These are phyloP conservation scores for Petrocephalus zakoni DNA, from an alignment of 2,113 vertebrate species.

Conservation along the genomic window DNA sequence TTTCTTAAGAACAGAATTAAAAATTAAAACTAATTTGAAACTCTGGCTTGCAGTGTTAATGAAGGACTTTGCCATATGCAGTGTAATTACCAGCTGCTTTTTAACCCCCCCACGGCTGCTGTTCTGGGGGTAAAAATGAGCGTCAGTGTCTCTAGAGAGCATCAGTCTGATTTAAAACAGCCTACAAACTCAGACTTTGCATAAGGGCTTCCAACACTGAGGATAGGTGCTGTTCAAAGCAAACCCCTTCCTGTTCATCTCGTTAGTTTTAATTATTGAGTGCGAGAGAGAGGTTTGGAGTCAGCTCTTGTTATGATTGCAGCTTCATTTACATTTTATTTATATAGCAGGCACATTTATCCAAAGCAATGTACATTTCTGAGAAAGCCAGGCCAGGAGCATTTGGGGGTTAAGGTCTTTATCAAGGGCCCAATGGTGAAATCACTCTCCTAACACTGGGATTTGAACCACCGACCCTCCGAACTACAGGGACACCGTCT, in stretches of 20 bases:
- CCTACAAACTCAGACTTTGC: constrained; percentile 30
- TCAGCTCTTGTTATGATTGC: background rate
- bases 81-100: constrained; percentile 45
- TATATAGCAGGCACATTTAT: background rate
- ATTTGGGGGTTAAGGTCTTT: background rate
- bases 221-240: constrained; percentile 35
- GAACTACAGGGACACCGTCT: background rate
- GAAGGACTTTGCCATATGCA: constrained; percentile 37
- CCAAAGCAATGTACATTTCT: background rate
- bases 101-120: constrained; percentile 32
- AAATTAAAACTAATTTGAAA: constrained; percentile 39
- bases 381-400: background rate
- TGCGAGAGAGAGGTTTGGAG: background rate
- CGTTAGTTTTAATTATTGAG: background rate
- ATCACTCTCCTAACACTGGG: background rate
- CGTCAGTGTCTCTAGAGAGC: constrained; percentile 33
- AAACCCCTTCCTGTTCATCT: constrained; percentile 29
- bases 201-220: constrained; percentile 32
- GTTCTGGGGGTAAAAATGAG: constrained; percentile 33
- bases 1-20: constrained; percentile 27
- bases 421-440: background rate
- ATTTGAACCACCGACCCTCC: background rate
- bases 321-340: background rate
- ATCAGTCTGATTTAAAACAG: constrained; percentile 39
- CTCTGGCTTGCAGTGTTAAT: constrained; percentile 39